phyloP scores from a whole-genome alignment of 2,797 vertebrate genomes.

The Carcharodon carcharias region DNA sequence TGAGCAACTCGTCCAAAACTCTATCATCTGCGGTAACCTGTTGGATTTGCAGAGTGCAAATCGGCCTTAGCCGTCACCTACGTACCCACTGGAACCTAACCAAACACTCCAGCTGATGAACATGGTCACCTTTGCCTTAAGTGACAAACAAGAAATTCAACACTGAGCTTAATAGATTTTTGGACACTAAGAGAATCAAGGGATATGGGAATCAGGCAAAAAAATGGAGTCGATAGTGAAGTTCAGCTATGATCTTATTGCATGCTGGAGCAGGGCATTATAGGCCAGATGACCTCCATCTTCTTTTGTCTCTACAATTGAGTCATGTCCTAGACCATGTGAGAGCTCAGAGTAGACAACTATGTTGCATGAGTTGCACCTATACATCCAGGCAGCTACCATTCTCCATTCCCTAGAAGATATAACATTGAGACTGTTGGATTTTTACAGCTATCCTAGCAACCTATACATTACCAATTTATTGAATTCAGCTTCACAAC shows the following conservation, averaged over 20 bases:
- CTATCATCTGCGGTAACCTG: no score
- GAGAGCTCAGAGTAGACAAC: background rate
- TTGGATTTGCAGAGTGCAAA: no score
- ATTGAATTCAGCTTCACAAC: background rate
- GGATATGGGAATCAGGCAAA: background rate
- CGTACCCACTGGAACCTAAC: background rate
- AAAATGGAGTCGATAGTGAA: background rate
- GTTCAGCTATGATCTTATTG: background rate
- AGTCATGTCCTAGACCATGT: background rate
- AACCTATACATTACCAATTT: background rate
- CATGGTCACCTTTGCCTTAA: background rate
- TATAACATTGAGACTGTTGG: background rate
- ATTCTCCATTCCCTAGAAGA: background rate
- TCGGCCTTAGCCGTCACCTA: no score
- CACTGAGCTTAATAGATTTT: background rate
- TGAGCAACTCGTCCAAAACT: no score
- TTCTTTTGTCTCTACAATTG: background rate
- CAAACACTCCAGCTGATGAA: background rate
- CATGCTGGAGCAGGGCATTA: background rate
- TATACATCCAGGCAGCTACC: background rate
- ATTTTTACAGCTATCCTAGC: background rate
- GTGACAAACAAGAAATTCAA: background rate
- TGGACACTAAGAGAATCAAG: background rate
- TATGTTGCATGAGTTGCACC: background rate
- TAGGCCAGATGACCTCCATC: background rate